Conservation (phyloP, 2,888 invertebrate species). For the Chymomyza amoena region DNA sequence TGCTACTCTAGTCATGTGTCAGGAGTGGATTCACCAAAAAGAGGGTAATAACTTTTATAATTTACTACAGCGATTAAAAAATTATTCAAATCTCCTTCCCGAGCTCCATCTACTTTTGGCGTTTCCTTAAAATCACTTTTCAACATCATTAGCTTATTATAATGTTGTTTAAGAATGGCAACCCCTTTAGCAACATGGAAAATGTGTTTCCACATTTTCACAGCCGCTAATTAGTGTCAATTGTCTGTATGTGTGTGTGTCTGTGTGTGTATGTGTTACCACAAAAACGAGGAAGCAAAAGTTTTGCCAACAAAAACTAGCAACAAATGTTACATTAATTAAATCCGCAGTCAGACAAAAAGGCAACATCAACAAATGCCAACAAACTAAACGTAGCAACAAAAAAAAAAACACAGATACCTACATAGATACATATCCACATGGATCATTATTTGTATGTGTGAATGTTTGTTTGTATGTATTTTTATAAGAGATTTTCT, state of each 20-base stretch:
- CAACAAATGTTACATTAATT: constrained; percentile 48
- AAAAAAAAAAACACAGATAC: constrained; percentile 7
- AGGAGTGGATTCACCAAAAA: too few relatives aligned
- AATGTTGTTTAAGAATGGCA: constrained; percentile 17
- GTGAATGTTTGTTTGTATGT: neutral
- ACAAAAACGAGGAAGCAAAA: neutral
- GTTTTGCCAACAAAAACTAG: constrained; percentile 3
- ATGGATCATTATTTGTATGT: constrained; percentile 14
- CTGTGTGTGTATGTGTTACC: neutral
- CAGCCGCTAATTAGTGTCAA: constrained; percentile 53
- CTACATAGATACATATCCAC: constrained; percentile 1
- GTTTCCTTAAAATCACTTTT: constrained; percentile 14
- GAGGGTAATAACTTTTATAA: too few relatives aligned
- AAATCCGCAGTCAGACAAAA: constrained; percentile 13
- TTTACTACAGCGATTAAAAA: too few relatives aligned
- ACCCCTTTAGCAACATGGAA: constrained; percentile 33
- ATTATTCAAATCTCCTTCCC: too few relatives aligned
- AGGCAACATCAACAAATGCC: neutral
- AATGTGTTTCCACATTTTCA: constrained; percentile 25
- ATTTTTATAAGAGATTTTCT: constrained; percentile 35
- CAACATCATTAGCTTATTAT: constrained; percentile 31
- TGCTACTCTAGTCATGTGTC: too few relatives aligned
- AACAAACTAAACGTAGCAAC: neutral
- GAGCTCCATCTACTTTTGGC: too few relatives aligned
- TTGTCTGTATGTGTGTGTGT: neutral